Percentiles rank a stretch among this genome's conserved stretches.
phyloP scores from a whole-genome alignment of 2,888 invertebrate species.

The Linnaemya tessellans region DNA sequence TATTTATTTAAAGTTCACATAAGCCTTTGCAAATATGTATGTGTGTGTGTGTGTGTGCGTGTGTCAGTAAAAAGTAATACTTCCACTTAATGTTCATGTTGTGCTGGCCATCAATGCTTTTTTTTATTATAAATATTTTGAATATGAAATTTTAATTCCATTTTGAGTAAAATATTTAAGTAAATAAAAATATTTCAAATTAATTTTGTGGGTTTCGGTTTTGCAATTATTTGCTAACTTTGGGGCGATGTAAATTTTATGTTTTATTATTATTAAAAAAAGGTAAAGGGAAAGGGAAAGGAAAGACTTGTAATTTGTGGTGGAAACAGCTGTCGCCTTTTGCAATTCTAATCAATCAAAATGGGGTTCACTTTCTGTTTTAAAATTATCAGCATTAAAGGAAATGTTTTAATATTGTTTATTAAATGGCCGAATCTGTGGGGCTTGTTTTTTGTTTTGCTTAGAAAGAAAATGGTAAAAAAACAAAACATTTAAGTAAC shows the following conservation, averaged over 20 bases:
- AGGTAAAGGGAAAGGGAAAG: not conserved
- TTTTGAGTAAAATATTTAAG: slow-evolving; percentile 1
- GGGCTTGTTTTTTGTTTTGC: not conserved
- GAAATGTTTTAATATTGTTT: not conserved
- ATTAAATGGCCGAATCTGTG: not conserved
- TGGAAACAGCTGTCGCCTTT: not conserved
- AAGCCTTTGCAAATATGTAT: not conserved
- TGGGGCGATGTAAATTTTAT: not conserved
- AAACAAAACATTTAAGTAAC: too few relatives aligned
- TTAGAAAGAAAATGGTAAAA: not conserved
- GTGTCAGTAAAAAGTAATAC: slow-evolving; percentile 16
- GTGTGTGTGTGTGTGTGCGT: not conserved
- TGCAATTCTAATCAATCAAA: not conserved
- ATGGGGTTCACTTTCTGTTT: not conserved
- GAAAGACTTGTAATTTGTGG: not conserved
- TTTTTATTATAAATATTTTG: not conserved
- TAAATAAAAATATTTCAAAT: not conserved
- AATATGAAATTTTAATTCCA: not conserved
- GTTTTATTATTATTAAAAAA: not conserved
- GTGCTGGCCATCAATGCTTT: not conserved
- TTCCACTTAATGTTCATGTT: not conserved
- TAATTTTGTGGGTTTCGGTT: not conserved
- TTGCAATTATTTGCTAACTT: not conserved
- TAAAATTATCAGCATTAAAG: not conserved
- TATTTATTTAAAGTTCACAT: not conserved